Conservation (phyloP, 1,140 invertebrate genomes). For the Agrypnia vestita region DNA sequence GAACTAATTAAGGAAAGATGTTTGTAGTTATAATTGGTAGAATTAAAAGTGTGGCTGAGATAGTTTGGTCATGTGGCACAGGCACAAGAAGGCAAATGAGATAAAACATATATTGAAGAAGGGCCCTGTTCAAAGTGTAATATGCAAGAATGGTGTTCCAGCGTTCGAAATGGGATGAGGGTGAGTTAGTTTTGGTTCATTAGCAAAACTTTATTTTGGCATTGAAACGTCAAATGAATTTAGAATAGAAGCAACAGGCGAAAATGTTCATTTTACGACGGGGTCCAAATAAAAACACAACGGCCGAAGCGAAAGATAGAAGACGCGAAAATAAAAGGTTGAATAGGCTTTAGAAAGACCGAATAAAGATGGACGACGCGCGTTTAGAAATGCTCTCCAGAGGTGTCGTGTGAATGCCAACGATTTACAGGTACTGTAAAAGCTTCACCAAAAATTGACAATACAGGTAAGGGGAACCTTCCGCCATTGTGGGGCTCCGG, state of each 20-base stretch:
- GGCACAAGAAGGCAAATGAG: too few relatives aligned
- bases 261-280: conserved; percentile 33
- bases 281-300: conserved; percentile 5
- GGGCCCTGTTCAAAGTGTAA: too few relatives aligned
- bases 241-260: conserved; percentile 1
- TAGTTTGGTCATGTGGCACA: too few relatives aligned
- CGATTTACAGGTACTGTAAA: conserved; percentile 50
- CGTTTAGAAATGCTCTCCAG: conserved; percentile 32
- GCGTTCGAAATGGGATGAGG: too few relatives aligned
- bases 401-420: conserved; percentile 16
- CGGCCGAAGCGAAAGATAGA: conserved; percentile 1
- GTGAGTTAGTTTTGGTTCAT: too few relatives aligned
- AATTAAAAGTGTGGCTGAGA: too few relatives aligned
- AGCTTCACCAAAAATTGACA: conserved; percentile 44
- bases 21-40: too few relatives aligned
- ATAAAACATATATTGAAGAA: too few relatives aligned
- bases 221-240: neutral
- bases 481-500: conserved; percentile 4
- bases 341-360: conserved; percentile 38
- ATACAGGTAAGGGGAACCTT: conserved; percentile 12
- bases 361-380: conserved; percentile 29
- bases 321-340: conserved; percentile 10
- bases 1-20: too few relatives aligned
- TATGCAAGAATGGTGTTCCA: too few relatives aligned
- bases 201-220: too few relatives aligned